A percentile compares a stretch with the other conserved stretches of the same genome.
Conservation (phyloP, 2,888 invertebrate genomes). For the Pheosia gnoma region DNA sequence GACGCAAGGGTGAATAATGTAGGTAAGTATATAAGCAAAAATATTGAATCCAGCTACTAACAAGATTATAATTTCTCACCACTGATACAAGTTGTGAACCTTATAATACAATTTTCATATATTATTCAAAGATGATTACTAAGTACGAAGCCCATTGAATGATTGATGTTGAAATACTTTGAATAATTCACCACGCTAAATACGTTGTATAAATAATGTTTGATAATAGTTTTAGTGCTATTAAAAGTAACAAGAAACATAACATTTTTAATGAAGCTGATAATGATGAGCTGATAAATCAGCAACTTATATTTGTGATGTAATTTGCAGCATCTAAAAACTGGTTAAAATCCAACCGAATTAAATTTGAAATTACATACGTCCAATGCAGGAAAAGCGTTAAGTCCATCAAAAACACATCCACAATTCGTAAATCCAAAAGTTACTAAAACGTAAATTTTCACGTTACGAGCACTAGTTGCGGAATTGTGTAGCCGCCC, state of each 20-base stretch:
- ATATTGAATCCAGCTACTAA: too few species aligned
- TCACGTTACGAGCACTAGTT: slow-evolving; percentile 25
- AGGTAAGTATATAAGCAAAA: too few species aligned
- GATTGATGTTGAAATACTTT: slow-evolving; percentile 14
- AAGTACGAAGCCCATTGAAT: slow-evolving; percentile 1
- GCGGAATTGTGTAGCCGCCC: slow-evolving; percentile 29
- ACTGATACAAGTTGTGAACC: background rate
- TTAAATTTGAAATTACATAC: slow-evolving; percentile 24
- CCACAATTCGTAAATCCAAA: background rate
- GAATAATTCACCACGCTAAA: slow-evolving; percentile 26
- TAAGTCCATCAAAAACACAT: slow-evolving; percentile 21
- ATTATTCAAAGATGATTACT: slow-evolving; percentile 1
- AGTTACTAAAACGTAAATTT: slow-evolving; percentile 28
- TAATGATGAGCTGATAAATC: too few species aligned
- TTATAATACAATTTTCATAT: background rate
- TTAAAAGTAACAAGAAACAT: too few species aligned
- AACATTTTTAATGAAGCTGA: too few species aligned
- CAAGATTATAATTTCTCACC: background rate
- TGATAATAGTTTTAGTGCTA: background rate
- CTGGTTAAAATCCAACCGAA: too few species aligned
- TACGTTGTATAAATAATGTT: background rate
- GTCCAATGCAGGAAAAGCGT: slow-evolving; percentile 18
- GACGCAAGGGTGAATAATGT: too few species aligned
- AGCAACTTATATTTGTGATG: too few species aligned
- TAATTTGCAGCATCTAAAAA: too few species aligned